Conservation (phyloP, 1,140 invertebrate genomes). For the Saxidomus purpurata region DNA sequence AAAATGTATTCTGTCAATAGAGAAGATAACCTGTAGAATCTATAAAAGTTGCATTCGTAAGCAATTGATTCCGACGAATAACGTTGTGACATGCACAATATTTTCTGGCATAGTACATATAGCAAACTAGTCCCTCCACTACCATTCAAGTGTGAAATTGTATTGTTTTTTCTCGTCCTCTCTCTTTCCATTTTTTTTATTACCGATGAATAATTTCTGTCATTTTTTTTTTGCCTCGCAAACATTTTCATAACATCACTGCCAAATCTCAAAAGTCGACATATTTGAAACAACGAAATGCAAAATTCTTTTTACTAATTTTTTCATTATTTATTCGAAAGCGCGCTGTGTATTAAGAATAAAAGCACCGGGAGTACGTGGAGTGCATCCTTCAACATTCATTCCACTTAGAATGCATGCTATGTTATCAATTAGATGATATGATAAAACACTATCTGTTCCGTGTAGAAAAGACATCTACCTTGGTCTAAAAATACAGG, state of each 20-base stretch:
- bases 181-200: too few species aligned
- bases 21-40: too few species aligned
- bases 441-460: slow-evolving; percentile 8
- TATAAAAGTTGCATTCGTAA: too few species aligned
- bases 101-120: too few species aligned
- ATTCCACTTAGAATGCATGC: slow-evolving; percentile 16
- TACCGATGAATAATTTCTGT: not conserved
- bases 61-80: too few species aligned
- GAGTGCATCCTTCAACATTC: not conserved
- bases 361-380: not conserved
- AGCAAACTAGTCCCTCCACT: too few species aligned
- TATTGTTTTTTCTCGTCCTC: not conserved
- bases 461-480: slow-evolving; percentile 32
- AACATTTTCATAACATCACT: not conserved
- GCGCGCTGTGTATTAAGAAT: not conserved
- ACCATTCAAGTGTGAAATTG: not conserved
- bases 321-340: not conserved
- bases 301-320: not conserved
- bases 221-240: not conserved
- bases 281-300: not conserved
- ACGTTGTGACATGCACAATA: too few species aligned
- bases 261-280: not conserved
- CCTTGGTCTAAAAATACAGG: slow-evolving; percentile 37
- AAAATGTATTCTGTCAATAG: too few species aligned
- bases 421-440: slow-evolving; percentile 32